Conservation (phyloP, 2,797 vertebrate genomes). For the Leucoraja ocellata region DNA sequence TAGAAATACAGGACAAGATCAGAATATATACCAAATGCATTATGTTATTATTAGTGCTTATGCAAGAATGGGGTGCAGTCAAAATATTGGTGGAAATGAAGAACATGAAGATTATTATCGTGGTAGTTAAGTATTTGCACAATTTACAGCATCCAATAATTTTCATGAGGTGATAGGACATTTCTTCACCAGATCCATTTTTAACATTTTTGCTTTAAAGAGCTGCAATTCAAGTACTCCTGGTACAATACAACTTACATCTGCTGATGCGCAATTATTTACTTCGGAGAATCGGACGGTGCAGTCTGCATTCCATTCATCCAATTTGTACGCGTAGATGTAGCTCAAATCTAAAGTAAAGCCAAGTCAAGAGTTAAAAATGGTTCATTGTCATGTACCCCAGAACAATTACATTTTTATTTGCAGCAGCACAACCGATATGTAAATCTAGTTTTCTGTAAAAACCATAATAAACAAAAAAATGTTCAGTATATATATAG, state of each 20-base stretch:
- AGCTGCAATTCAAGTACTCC: neutral
- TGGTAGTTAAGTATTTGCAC: neutral
- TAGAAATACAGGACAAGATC: too few relatives aligned
- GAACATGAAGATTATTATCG: neutral
- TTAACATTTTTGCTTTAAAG: neutral
- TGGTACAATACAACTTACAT: neutral
- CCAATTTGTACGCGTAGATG: neutral
- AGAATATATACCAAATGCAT: too few relatives aligned
- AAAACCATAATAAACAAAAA: too few relatives aligned
- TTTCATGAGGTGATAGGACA: neutral
- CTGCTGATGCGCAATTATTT: neutral
- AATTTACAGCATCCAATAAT: neutral
- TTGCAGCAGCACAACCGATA: too few relatives aligned
- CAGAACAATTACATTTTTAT: too few relatives aligned
- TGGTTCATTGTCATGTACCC: too few relatives aligned
- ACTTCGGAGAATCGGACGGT: neutral
- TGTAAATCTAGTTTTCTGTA: too few relatives aligned
- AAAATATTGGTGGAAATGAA: neutral
- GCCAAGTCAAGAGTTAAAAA: neutral
- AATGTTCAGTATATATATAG: too few relatives aligned
- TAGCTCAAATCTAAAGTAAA: neutral
- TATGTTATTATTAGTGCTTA: too few relatives aligned
- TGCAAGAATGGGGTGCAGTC: neutral
- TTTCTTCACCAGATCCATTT: neutral
- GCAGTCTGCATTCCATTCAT: neutral